Evolutionary conservation across 2,113 vertebrate species (phyloP), one percentile per base, ranked within the genome.

Genomic region (Taurulus bubalis): DNA sequence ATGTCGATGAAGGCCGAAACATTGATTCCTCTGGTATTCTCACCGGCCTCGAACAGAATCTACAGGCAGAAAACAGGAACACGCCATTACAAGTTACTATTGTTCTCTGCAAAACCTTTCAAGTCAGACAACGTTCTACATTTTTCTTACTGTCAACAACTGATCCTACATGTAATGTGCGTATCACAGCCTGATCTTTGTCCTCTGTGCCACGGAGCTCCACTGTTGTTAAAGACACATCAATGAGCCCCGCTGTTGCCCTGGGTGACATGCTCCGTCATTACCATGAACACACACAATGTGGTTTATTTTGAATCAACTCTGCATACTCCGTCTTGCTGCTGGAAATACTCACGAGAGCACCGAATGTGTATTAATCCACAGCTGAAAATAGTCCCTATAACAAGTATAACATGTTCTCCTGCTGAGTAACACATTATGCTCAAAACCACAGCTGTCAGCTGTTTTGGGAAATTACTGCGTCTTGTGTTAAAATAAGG

Each of bases 1-100:
- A 99, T 71, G n/a, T 92, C 90, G 53, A 81, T 82, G 87, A 98
- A 97, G 12, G 94, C 83, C 0, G 92, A 79, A 3, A 93, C n/a
- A n/a, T 98, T 90, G 1, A 94, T 93, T 40, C 95, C 95, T 45
- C 93, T 83, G 34, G 32, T 86, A 34, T 92, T 93, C 78, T 98
- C 96, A 58, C 96, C 96, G 40, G 96, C 95, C 79, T 97, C 96
- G 66, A 96, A 97, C n/a, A 99, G 92, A 72, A 89, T 94, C 98
- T 96, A 70, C 36, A 42, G 24, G 34, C 1, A 45, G 14, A 51
- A 38, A 18, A 63, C 18, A 42, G 10, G 0, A 10, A 69, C 1
- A 53, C 0, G 3, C 4, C 0, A 6, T 34, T 34, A 34, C 11
- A 2, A 22, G 28, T 28, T 64, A 3, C 20, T 14, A 8, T 20